Conservation (phyloP, 1,140 invertebrate species). For the Rhopalosiphum maidis region DNA sequence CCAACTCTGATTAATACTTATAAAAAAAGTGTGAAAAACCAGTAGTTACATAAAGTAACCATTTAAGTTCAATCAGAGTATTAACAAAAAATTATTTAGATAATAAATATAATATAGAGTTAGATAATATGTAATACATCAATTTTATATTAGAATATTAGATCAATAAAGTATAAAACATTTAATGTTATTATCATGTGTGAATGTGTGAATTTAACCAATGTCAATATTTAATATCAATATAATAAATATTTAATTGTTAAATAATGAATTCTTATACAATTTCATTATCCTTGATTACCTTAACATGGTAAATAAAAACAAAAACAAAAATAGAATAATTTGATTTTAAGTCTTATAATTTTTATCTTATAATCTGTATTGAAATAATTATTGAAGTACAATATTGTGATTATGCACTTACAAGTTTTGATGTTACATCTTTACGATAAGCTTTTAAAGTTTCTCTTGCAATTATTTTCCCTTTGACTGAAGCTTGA, state of each 20-base stretch:
- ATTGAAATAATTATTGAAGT: background rate
- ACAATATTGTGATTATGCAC: background rate
- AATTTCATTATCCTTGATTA: no score
- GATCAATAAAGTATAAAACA: background rate
- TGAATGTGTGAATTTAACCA: background rate
- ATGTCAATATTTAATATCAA: background rate
- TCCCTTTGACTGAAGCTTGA: conserved; percentile 83
- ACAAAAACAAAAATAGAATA: background rate
- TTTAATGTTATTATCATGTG: background rate
- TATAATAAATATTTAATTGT: background rate
- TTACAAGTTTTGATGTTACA: conserved; percentile 70
- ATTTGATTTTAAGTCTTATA: background rate
- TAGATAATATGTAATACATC: background rate
- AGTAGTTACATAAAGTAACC: background rate
- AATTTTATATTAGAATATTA: background rate
- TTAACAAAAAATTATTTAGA: background rate
- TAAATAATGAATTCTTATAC: background rate
- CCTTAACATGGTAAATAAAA: no score
- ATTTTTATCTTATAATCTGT: background rate
- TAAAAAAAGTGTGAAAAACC: background rate
- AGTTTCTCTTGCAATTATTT: conserved; percentile 85
- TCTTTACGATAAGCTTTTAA: conserved; percentile 90
- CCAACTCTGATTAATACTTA: no score
- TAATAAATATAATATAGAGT: background rate
- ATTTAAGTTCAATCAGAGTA: background rate